Base-by-base conservation (phyloP, 2,797 vertebrate genomes). In the Onychomys leucogaster region DNA sequence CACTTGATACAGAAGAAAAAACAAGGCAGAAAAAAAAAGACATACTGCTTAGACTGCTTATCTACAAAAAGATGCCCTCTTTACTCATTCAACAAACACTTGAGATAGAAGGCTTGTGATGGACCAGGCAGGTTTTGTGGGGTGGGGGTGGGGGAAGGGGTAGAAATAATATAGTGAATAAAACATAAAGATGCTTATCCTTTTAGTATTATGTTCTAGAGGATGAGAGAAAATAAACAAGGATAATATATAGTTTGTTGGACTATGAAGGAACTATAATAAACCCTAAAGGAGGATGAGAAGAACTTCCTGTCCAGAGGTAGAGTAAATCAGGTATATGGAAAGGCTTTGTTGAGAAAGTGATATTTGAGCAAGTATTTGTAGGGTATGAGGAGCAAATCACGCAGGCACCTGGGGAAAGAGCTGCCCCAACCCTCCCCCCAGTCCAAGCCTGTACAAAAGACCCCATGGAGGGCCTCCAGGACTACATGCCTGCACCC, bases 21-120 rank as follows among this genome's bases (percentile, higher is more conserved):
- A 29, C 52, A 94, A 85, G 78, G 59, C 52, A 69, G 78, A 57
- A 57, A 67, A 25, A 12, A 37, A 75, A n/a, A 83, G 69, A 88
- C 71, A 87, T 29, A 32, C 88, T 46, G 83, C 57, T 41, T 77
- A 92, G 71, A 65, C 2, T n/a, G 49, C 32, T 41, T 73, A 75
- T 78, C 69, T 71, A 46, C 57, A 85, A 88, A 83, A 97, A 52
- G 71, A 75, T 49, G 67, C 13, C 10, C 34, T 93, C 76, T 95
- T 77, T 65, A 59, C 57, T 52, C 41, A 75, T 49, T 73, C 82
- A 94, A 82, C 71, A 93, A 41, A 76, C 52, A n/a, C 4, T 80
- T 76, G 27, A 46, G 34, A 73, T 37, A 12, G 80, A 88, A 55
- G 14, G 32, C 13, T 41, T 13, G 12, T 57, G n/a, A 65, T 41